These are phyloP conservation scores for Trichoplax adhaerens DNA, from an alignment of 37 sponge, comb jelly and placozoan genomes.

Conservation along the genomic window DNA sequence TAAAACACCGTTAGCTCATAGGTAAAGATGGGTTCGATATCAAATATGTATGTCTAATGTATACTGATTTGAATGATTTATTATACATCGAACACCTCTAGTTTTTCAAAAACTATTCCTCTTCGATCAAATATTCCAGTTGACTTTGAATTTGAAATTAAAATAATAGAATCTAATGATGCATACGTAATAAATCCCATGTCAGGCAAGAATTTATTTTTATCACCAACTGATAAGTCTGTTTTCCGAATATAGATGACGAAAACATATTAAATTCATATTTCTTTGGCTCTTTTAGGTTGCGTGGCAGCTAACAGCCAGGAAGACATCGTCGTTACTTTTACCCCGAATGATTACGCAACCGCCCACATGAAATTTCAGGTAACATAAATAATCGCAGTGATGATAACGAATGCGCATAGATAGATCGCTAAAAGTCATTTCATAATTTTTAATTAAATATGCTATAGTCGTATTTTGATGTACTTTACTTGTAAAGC, in stretches of 20 bases:
- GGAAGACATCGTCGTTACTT: conserved; percentile 33
- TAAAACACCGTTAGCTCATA: conserved; percentile 52
- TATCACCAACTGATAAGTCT: background rate
- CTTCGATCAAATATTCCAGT: conserved; percentile 43
- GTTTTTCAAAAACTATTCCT: conserved; percentile 17
- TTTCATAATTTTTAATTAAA: no score
- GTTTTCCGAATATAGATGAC: no score
- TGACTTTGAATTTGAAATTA: conserved; percentile 44
- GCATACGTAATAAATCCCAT: conserved; percentile 33
- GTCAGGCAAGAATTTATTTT: conserved; percentile 28
- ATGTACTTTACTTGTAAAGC: no score
- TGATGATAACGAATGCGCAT: background rate
- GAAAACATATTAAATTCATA: no score
- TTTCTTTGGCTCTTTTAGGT: conserved; percentile 11
- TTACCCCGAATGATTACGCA: conserved; percentile 53
- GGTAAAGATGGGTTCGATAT: conserved; percentile 5
- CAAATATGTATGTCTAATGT: background rate
- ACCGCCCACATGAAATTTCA: conserved; percentile 56
- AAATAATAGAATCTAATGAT: conserved; percentile 15
- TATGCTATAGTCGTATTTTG: no score
- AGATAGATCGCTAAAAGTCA: background rate
- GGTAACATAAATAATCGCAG: conserved; percentile 8
- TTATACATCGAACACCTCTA: background rate
- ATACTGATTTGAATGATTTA: background rate
- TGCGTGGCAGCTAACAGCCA: conserved; percentile 43